These are phyloP conservation scores for Oxyruncus cristatus DNA, from an alignment of 2,113 vertebrate species.

Conservation along the genomic window DNA sequence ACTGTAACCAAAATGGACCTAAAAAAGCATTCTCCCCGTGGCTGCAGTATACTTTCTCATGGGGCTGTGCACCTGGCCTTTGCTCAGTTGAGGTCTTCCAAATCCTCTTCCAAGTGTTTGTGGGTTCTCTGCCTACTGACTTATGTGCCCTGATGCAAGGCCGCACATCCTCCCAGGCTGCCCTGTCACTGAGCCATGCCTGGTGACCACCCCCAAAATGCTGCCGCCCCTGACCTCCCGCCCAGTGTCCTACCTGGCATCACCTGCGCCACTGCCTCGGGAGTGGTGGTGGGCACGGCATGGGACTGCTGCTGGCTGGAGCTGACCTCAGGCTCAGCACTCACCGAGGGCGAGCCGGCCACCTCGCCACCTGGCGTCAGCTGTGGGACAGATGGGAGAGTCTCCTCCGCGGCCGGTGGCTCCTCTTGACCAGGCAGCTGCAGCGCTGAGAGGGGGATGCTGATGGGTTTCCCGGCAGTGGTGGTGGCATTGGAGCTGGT, in stretches of 20 bases:
- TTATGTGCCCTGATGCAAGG: accelerated
- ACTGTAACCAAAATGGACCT: neutral
- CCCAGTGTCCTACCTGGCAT: constrained; percentile 76
- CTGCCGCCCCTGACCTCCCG: accelerated
- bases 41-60: accelerated
- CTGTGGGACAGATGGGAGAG: constrained; percentile 56
- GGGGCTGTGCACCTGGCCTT: neutral
- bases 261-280: constrained; percentile 70
- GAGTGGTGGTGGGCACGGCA: constrained; percentile 1
- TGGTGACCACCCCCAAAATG: neutral
- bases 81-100: neutral
- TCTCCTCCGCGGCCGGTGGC: constrained; percentile 70
- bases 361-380: constrained; percentile 61
- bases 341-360: constrained; percentile 69
- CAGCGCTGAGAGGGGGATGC: constrained; percentile 77
- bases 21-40: neutral
- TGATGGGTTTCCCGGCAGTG: constrained; percentile 58
- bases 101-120: neutral
- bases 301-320: constrained; percentile 79
- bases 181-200: accelerated
- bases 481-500: constrained; percentile 75
- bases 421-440: constrained; percentile 81
- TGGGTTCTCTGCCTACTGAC: neutral
- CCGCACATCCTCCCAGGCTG: accelerated
- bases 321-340: constrained; percentile 82